Percentiles rank a stretch among this genome's conserved stretches.
phyloP scores from a whole-genome alignment of 2,797 vertebrate species.

The Scolopax bukidnonensis region DNA sequence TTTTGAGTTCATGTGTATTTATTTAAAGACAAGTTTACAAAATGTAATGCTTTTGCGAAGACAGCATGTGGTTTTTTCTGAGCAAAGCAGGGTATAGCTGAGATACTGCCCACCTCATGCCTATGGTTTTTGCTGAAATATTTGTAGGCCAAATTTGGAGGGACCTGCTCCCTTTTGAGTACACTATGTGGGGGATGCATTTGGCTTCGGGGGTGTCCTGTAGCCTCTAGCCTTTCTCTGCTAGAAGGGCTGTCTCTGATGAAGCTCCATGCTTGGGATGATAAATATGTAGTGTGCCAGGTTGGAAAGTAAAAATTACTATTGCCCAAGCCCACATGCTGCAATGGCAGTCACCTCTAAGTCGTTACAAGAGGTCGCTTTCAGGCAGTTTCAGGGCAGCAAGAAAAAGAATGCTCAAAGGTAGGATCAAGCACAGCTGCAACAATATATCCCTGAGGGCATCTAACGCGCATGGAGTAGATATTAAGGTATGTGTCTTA shows the following conservation, averaged over 20 bases:
- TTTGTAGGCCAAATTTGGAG: not conserved
- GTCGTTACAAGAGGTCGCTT: not conserved
- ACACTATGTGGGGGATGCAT: fast-evolving
- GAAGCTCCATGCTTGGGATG: not conserved
- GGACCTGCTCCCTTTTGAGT: not conserved
- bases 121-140: not conserved
- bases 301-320: not conserved
- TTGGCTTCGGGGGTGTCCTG: not conserved
- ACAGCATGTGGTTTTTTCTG: not conserved
- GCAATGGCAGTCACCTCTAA: not conserved
- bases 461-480: not conserved
- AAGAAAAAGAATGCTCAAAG: not conserved
- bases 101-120: not conserved
- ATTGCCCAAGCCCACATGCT: not conserved
- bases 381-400: constrained; percentile 35
- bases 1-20: not conserved
- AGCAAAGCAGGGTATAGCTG: not conserved
- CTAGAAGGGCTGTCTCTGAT: fast-evolving
- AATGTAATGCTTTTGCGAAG: not conserved
- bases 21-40: not conserved
- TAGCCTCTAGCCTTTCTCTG: not conserved
- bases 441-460: not conserved
- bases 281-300: not conserved
- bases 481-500: not conserved
- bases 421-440: constrained; percentile 13